Percentiles rank a stretch among this genome's conserved stretches.
These are phyloP conservation scores for Prionace glauca DNA, from an alignment of 2,797 vertebrate species.

Conservation along the genomic window DNA sequence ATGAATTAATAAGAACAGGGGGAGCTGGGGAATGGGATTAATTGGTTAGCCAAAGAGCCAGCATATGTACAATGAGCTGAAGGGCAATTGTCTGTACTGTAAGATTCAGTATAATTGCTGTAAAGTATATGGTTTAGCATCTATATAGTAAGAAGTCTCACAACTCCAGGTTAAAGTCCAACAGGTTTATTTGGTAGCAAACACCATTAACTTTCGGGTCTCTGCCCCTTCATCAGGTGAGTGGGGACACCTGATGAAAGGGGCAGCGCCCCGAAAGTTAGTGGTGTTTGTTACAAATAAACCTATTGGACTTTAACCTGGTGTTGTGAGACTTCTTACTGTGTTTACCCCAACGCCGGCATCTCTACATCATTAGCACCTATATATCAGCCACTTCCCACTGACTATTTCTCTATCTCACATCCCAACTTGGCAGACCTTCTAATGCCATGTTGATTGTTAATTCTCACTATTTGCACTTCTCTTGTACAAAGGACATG, in stretches of 20 bases:
- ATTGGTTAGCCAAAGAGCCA: background rate
- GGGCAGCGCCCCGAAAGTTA: too few relatives aligned
- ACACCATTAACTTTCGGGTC: too few relatives aligned
- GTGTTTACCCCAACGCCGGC: too few relatives aligned
- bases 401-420: background rate
- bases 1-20: background rate
- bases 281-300: too few relatives aligned
- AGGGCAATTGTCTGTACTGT: background rate
- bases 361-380: too few relatives aligned
- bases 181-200: too few relatives aligned
- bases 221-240: too few relatives aligned
- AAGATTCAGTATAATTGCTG: background rate
- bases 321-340: too few relatives aligned
- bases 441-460: background rate
- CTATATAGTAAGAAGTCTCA: background rate
- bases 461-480: background rate
- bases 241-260: too few relatives aligned
- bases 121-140: background rate
- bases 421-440: background rate
- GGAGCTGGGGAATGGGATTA: background rate
- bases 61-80: background rate
- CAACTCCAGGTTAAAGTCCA: too few relatives aligned
- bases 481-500: background rate
- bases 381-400: background rate
- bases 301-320: too few relatives aligned